These are phyloP conservation scores for Tenrec ecaudatus DNA, from an alignment of 2,113 vertebrate genomes.

Conservation along the genomic window DNA sequence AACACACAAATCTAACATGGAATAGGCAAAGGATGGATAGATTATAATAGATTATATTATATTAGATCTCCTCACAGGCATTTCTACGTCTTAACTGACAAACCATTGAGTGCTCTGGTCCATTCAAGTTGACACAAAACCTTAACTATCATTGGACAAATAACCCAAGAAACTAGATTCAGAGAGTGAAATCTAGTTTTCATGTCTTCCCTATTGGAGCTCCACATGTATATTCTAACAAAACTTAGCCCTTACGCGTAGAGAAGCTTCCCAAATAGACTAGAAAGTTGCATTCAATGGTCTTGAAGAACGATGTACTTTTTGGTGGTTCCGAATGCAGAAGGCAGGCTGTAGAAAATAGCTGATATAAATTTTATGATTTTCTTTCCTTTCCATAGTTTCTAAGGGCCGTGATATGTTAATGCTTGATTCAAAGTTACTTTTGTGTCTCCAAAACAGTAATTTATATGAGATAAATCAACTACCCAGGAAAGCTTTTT, in stretches of 20 bases:
- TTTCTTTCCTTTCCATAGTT: background rate
- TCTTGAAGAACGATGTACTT: background rate
- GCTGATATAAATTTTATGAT: background rate
- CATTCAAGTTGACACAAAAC: too few relatives aligned
- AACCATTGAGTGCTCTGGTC: too few relatives aligned
- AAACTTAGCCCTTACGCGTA: background rate
- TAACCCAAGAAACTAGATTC: too few relatives aligned
- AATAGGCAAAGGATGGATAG: too few relatives aligned
- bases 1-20: too few relatives aligned
- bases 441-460: background rate
- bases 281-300: background rate
- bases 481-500: background rate
- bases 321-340: background rate
- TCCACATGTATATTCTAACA: background rate
- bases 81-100: too few relatives aligned
- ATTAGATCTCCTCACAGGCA: too few relatives aligned
- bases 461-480: background rate
- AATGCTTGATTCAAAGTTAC: constrained; percentile 30
- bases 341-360: background rate
- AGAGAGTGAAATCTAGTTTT: background rate
- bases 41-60: too few relatives aligned
- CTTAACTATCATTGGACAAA: too few relatives aligned
- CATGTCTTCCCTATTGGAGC: background rate
- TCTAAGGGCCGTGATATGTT: background rate
- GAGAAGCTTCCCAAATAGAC: background rate